Conservation (phyloP, 2,797 vertebrate genomes). For the Strix occidentalis region DNA sequence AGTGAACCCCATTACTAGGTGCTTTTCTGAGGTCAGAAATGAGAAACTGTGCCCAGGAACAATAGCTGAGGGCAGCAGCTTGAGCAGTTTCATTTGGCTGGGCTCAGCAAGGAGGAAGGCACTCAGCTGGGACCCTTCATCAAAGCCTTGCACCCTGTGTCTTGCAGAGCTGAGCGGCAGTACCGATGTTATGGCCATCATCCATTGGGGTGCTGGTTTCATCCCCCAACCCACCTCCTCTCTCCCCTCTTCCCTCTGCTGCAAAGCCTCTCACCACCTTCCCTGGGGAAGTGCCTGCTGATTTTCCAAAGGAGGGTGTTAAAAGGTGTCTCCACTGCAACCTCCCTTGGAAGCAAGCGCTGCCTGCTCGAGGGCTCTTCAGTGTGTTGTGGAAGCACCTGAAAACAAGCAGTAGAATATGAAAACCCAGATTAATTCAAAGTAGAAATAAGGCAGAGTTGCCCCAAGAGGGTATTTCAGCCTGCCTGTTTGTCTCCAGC, state of each 20-base stretch:
- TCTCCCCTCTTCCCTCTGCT: neutral
- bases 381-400: rapidly evolving
- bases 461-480: neutral
- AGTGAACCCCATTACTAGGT: neutral
- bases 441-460: neutral
- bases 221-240: neutral
- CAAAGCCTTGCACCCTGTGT: rapidly evolving
- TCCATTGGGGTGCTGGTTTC: neutral
- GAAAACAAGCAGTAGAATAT: neutral
- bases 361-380: neutral
- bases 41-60: rapidly evolving
- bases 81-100: neutral
- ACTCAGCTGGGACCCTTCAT: neutral
- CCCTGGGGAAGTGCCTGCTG: neutral
- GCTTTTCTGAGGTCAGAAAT: neutral
- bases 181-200: rapidly evolving
- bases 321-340: neutral
- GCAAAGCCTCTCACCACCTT: neutral
- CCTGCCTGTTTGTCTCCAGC: neutral
- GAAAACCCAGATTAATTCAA: neutral
- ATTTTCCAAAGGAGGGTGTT: neutral
- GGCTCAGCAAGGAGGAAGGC: neutral
- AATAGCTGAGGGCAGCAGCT: neutral
- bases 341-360: rapidly evolving
- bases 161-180: rapidly evolving